Evolutionary conservation across 2,888 invertebrate species (phyloP).

Genomic region (Macroteleia sp.): DNA sequence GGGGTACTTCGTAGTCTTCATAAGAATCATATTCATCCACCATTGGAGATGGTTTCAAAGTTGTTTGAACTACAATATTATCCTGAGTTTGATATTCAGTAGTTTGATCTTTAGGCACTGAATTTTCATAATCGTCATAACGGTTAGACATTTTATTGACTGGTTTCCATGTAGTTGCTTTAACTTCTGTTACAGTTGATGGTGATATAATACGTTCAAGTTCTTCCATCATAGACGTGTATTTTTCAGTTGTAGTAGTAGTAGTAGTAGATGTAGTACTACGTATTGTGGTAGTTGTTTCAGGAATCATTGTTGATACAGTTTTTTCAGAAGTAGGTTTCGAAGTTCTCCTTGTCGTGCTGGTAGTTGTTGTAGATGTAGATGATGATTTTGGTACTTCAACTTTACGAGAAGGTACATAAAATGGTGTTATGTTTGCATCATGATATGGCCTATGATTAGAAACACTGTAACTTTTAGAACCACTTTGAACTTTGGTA

Average conservation of each 20-base stretch:
- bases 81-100: constrained; percentile 62
- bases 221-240: constrained; percentile 69
- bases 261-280: constrained; percentile 36
- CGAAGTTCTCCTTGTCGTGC: constrained; percentile 55
- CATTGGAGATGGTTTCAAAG: constrained; percentile 50
- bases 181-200: constrained; percentile 71
- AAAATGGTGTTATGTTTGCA: constrained; percentile 45
- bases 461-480: constrained; percentile 79
- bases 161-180: constrained; percentile 82
- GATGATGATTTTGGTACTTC: constrained; percentile 63
- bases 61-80: constrained; percentile 54
- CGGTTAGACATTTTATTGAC: constrained; percentile 52
- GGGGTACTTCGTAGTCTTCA: constrained; percentile 74
- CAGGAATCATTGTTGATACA: constrained; percentile 51
- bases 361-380: constrained; percentile 47
- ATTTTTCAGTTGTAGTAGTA: constrained; percentile 65
- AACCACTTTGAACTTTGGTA: constrained; percentile 88
- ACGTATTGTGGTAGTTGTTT: constrained; percentile 59
- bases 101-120: constrained; percentile 74
- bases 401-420: constrained; percentile 55
- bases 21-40: constrained; percentile 82
- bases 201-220: constrained; percentile 67
- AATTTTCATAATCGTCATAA: constrained; percentile 66
- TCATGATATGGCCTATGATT: constrained; percentile 76
- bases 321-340: constrained; percentile 65